Evolutionary conservation across 2,888 invertebrate species (phyloP), one percentile per base, ranked within the genome.

Genomic region (Sipha maydis): DNA sequence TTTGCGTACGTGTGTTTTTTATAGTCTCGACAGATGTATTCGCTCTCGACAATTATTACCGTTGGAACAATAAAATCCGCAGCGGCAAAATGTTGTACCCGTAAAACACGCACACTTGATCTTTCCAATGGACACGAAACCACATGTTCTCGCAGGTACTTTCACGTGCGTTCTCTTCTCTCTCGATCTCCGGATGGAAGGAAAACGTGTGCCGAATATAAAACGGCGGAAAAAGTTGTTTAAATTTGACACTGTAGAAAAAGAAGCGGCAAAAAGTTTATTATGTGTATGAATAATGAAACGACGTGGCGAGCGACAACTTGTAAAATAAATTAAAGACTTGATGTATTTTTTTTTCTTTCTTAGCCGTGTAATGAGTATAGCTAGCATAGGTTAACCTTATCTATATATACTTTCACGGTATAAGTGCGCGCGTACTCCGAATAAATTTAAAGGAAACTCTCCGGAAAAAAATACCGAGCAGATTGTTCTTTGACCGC

Each of bases 81-180:
- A 17, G 31, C 31, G 41, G 25, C 69, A 25, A 9, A 69, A 28
- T 5, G 41, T 4, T 11, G 69, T 28, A 28, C 48, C 69, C 48
- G 69, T 82, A 75, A 82, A 82, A 82, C 69, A 82, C 82, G 48
- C 69, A 71, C 69, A 82, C 82, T 82, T 48, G 82, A 69, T 82
- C 21, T 82, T 82, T 69, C 25, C n/a, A 38, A 34, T 38, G 31
- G 69, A 48, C 69, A 48, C 61, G 48, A 48, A 82, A 82, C 82
- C 71, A 31, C 48, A 48, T 69, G n/a, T 48, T 31, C 69, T 28
- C 48, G 48, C 21, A 48, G 41, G 48, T n/a, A 82, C 67, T 48
- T 82, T 48, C 41, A 67, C 19, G 21, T 31, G 11, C 48, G 1
- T 2, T 48, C 14, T 14, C 1, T 14, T 48, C 48, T 48, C 14